Base-by-base conservation (phyloP, 2,113 vertebrate species). In the Phaethon lepturus region DNA sequence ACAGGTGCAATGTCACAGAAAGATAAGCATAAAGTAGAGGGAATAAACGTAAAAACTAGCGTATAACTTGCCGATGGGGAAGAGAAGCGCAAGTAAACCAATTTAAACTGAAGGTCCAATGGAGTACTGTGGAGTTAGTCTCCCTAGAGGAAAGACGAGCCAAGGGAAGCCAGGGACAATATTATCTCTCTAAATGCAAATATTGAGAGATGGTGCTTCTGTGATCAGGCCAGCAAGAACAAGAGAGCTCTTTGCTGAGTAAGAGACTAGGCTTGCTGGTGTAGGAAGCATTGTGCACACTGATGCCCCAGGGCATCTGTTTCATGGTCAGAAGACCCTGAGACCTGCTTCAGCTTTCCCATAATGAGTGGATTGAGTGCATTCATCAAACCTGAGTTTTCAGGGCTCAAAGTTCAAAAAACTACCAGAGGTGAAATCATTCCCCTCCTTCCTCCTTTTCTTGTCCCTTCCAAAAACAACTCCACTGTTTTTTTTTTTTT, bases 341-440 rank as follows among this genome's bases (percentile, higher is more conserved):
- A 81, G 59, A 86, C 59, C 76, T 40, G 28, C 33, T 86, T 78
- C 66, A 85, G 44, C 58, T 84, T 88, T 91, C 53, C 73, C 45
- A 23, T 85, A 95, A 93, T 56, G 62, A 80, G 20, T 52, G 13
- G 53, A 79, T 38, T 80, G 73, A 95, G 22, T 11, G 13, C 45
- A 69, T 93, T 89, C 67, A 90, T 95, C 86, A 87, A 95, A 95
- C 42, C 26, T 73, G 38, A 94, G 77, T 82, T 89, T 75, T 95
- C 68, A 78, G 38, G 45, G 81, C 80, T 92, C 76, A 75, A 80
- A 91, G 83, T 95, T 95, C 73, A 93, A 89, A 95, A 85, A 77
- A 44, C 64, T 91, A 85, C 86, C 31, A 25, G 66, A 95, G 74
- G 67, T 77, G 71, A 91, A 94, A 93, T 89, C 28, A 90, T 88